These are phyloP conservation scores for Daktulosphaira vitifoliae DNA, from an alignment of 1,140 invertebrate genomes.

Conservation along the genomic window DNA sequence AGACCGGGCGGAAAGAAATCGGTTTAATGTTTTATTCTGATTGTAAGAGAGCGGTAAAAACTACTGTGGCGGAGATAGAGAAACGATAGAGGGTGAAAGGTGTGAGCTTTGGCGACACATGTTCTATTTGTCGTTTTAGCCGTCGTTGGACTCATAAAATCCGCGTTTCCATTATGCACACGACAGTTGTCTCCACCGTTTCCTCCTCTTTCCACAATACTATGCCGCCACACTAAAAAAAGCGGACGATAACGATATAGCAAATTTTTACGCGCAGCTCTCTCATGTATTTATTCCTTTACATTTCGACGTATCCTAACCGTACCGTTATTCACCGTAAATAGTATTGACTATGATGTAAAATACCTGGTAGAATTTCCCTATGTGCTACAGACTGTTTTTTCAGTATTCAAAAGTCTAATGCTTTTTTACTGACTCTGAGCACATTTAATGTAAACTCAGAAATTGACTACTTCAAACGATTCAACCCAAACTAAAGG, in stretches of 20 bases:
- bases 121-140: conserved; percentile 2
- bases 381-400: no score
- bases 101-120: conserved; percentile 28
- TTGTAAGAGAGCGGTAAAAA: conserved; percentile 3
- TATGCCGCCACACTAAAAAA: no score
- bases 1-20: not conserved
- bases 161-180: conserved; percentile 8
- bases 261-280: conserved; percentile 1
- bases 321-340: not conserved
- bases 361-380: no score
- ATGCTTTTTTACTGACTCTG: no score
- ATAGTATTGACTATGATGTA: not conserved
- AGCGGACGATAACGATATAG: conserved; percentile 6
- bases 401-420: no score
- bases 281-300: not conserved
- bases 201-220: no score
- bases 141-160: conserved; percentile 26
- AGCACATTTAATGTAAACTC: no score
- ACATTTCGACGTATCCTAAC: not conserved
- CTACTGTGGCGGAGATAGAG: not conserved
- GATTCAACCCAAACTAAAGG: no score
- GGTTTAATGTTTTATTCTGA: conserved; percentile 15
- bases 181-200: not conserved
- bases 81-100: not conserved
- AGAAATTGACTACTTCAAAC: no score